These are phyloP conservation scores for Sebastes diploproa DNA, from an alignment of 2,797 vertebrate genomes.

Conservation along the genomic window DNA sequence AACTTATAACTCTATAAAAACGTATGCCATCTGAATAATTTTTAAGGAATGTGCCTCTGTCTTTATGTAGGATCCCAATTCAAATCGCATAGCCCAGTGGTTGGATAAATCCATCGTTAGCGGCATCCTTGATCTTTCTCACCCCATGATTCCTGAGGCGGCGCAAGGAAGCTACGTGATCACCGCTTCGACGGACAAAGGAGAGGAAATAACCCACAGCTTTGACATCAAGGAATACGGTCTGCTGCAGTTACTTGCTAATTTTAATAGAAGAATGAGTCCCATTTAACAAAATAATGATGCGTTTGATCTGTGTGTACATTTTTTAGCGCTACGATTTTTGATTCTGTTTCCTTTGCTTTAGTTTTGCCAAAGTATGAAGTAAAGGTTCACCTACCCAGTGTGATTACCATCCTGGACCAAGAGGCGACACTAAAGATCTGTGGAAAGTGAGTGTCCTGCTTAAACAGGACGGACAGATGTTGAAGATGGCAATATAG, in stretches of 20 bases:
- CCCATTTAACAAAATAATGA: background rate
- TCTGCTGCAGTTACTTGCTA: conserved; percentile 30
- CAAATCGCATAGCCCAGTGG: conserved; percentile 88
- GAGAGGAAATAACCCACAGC: conserved; percentile 43
- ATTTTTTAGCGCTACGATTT: background rate
- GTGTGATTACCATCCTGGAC: conserved; percentile 75
- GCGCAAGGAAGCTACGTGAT: conserved; percentile 79
- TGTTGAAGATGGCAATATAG: background rate
- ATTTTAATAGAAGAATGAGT: background rate
- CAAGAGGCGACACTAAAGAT: conserved; percentile 62
- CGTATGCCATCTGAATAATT: background rate
- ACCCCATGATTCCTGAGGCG: conserved; percentile 79
- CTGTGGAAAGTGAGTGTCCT: conserved; percentile 85
- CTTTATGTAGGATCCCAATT: conserved; percentile 82
- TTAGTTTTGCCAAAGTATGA: conserved; percentile 86
- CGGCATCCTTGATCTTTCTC: conserved; percentile 84
- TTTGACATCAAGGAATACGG: conserved; percentile 84
- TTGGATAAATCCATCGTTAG: conserved; percentile 65
- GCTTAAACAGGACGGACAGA: background rate
- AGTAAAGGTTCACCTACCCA: conserved; percentile 75
- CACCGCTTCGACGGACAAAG: conserved; percentile 48
- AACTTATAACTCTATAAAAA: background rate
- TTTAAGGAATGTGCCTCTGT: background rate
- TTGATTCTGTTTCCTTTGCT: conserved; percentile 29
- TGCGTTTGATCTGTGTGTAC: background rate